Conservation (phyloP, 2,113 vertebrate species). For the Gila orcuttii region DNA sequence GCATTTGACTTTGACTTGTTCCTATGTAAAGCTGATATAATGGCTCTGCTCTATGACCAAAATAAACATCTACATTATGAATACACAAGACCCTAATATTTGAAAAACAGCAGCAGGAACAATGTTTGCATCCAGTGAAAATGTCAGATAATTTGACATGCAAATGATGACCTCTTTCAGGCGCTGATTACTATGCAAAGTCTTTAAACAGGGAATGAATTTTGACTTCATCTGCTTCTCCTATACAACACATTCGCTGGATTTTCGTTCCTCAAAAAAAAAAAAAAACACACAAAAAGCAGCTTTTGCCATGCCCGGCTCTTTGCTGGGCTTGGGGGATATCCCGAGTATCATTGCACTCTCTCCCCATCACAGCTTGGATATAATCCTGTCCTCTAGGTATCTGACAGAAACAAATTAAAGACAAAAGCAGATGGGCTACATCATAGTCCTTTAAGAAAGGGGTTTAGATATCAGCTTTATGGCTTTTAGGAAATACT, state of each 20-base stretch:
- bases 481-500: conserved; percentile 30
- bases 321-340: conserved; percentile 6
- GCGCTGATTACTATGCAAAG: conserved; percentile 58
- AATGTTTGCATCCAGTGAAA: conserved; percentile 54
- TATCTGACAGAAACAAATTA: conserved; percentile 51
- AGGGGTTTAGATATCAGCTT: conserved; percentile 38
- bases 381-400: conserved; percentile 53
- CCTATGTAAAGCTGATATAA: conserved; percentile 24
- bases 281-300: neutral
- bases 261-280: conserved; percentile 24
- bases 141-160: conserved; percentile 64
- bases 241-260: conserved; percentile 25
- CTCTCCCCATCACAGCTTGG: conserved; percentile 26
- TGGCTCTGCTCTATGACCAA: conserved; percentile 29
- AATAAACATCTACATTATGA: conserved; percentile 46
- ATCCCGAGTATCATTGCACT: conserved; percentile 25
- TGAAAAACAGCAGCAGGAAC: conserved; percentile 55
- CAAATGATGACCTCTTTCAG: conserved; percentile 61
- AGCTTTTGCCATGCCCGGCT: neutral
- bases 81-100: conserved; percentile 45
- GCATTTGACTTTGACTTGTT: neutral
- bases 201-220: conserved; percentile 54
- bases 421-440: conserved; percentile 48
- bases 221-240: conserved; percentile 49
- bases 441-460: conserved; percentile 29